phyloP scores from a whole-genome alignment of 2,888 invertebrate genomes.

The Ecliptopera silaceata region DNA sequence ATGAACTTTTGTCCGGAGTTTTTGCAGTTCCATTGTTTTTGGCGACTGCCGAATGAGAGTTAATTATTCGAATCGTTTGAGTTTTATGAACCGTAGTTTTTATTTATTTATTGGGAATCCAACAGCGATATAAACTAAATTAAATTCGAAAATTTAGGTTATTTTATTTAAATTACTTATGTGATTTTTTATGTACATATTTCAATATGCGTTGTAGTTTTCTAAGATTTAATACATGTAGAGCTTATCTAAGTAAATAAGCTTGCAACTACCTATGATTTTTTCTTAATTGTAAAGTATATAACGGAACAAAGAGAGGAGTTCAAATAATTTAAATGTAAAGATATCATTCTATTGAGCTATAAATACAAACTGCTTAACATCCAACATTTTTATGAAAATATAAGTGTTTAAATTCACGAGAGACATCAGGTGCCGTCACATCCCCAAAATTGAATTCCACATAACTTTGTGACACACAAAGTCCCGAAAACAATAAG shows the following conservation, averaged over 20 bases:
- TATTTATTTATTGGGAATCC: no score
- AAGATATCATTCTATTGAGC: background rate
- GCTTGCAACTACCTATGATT: no score
- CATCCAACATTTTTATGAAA: constrained; percentile 11
- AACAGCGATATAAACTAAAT: no score
- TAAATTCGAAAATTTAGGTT: no score
- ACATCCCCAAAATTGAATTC: constrained; percentile 41
- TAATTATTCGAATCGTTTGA: background rate
- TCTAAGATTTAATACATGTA: no score
- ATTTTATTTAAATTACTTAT: no score
- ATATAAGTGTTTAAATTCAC: constrained; percentile 13
- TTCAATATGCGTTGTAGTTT: no score
- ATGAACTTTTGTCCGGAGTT: constrained; percentile 6
- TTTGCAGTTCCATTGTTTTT: constrained; percentile 11
- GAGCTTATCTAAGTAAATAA: no score
- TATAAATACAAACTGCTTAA: constrained; percentile 4
- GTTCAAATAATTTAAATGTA: background rate
- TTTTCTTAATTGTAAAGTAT: no score
- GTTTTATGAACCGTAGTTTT: no score
- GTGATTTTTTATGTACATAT: no score
- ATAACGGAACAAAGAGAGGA: no score
- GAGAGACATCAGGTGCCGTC: constrained; percentile 29
- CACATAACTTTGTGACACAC: constrained; percentile 44
- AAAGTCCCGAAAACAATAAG: constrained; percentile 46
- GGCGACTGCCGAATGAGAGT: background rate